phyloP scores from a whole-genome alignment of 2,113 vertebrate genomes.

The Pterocles burchelli region DNA sequence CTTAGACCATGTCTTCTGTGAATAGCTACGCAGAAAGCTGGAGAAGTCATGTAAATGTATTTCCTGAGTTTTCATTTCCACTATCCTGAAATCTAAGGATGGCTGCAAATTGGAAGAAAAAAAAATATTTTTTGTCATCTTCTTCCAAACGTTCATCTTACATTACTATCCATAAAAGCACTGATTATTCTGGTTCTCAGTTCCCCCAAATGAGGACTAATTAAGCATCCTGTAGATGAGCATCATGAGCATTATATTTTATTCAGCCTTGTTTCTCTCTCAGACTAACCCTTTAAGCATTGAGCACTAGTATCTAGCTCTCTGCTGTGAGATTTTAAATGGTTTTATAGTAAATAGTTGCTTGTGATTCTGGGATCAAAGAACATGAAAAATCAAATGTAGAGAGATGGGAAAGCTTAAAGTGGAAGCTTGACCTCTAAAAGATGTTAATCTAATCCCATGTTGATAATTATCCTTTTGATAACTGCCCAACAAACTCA shows the following conservation, averaged over 20 bases:
- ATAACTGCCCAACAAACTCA: background rate
- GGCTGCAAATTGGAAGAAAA: background rate
- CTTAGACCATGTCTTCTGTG: background rate
- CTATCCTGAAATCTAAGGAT: background rate
- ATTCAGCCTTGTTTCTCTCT: constrained; percentile 9
- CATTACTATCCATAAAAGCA: background rate
- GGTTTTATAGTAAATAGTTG: background rate
- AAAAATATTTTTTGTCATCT: background rate
- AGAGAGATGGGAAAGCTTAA: background rate
- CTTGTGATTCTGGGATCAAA: background rate
- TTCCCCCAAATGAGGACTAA: constrained; percentile 7
- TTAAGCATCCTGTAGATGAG: constrained; percentile 8
- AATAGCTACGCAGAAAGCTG: background rate
- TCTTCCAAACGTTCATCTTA: background rate
- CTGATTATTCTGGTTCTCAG: constrained; percentile 26
- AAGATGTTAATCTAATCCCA: constrained; percentile 4
- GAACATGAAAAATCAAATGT: background rate
- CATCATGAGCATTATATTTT: constrained; percentile 17
- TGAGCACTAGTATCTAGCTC: background rate
- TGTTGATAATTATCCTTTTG: background rate
- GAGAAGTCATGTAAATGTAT: background rate
- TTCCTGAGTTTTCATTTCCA: background rate
- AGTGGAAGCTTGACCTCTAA: background rate
- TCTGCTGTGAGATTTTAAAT: background rate
- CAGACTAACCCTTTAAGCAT: background rate